Conservation (phyloP, 2,797 vertebrate genomes). For the Gorsachius magnificus region DNA sequence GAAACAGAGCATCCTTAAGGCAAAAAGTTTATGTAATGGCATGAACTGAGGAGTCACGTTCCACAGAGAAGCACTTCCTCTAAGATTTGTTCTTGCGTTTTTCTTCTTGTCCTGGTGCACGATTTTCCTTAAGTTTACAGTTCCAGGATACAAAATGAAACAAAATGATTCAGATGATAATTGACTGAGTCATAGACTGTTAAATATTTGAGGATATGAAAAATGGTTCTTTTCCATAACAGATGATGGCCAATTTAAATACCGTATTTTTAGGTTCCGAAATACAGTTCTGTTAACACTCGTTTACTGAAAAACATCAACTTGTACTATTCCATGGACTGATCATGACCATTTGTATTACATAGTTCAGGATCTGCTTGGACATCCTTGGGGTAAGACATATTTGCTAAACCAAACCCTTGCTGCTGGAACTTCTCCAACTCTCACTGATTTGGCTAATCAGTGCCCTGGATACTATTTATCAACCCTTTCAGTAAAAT, state of each 20-base stretch:
- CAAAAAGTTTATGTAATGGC: neutral
- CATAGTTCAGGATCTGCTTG: neutral
- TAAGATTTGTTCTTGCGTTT: neutral
- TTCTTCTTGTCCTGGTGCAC: neutral
- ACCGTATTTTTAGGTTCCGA: neutral
- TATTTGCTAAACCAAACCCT: neutral
- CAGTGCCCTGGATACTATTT: neutral
- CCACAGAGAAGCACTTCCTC: neutral
- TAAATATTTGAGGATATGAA: neutral
- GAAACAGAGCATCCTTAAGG: neutral
- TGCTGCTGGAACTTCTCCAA: neutral
- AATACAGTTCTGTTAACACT: neutral
- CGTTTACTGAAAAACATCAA: neutral
- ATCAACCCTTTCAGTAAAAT: neutral
- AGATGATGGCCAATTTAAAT: neutral
- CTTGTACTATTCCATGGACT: neutral
- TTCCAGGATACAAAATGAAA: neutral
- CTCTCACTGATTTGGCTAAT: neutral
- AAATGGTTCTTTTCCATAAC: neutral
- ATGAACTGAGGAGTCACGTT: neutral
- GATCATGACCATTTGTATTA: neutral
- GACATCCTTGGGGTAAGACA: neutral
- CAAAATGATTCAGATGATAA: slow-evolving; percentile 13
- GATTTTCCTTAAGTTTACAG: neutral
- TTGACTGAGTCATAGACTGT: slow-evolving; percentile 1